phyloP scores from a whole-genome alignment of 2,113 vertebrate genomes.

The Elanus axillaris region DNA sequence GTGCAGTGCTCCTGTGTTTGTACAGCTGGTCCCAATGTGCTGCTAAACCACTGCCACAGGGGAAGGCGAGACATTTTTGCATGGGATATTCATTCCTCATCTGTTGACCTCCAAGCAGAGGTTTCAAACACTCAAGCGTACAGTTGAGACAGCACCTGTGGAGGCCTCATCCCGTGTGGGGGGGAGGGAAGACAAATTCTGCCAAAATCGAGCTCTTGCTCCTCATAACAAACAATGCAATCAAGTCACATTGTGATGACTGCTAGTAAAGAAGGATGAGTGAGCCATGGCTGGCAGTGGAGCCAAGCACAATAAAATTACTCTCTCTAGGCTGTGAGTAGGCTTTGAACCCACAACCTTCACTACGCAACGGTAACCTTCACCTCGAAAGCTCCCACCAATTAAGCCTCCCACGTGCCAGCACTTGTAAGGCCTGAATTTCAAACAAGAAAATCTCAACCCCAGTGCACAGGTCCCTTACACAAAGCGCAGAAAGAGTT shows the following conservation, averaged over 20 bases:
- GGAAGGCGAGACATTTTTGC: background rate
- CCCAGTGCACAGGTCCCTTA: background rate
- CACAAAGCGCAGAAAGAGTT: background rate
- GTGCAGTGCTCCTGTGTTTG: background rate
- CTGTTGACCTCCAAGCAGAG: background rate
- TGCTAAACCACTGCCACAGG: rapidly evolving
- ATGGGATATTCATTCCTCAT: background rate
- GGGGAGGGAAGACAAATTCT: background rate
- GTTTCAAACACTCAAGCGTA: background rate
- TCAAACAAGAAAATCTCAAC: background rate
- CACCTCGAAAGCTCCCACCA: background rate
- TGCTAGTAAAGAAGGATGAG: background rate
- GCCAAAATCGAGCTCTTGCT: background rate
- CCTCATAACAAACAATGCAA: background rate
- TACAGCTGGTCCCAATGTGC: background rate
- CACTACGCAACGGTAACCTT: background rate
- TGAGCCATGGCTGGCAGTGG: background rate
- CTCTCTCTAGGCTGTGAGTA: background rate
- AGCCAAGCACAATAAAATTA: background rate
- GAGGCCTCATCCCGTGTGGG: background rate
- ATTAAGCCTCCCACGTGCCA: background rate
- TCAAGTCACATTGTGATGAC: background rate
- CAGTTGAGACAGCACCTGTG: background rate
- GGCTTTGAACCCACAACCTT: background rate
- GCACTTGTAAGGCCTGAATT: background rate